These are phyloP conservation scores for Cariama cristata DNA, from an alignment of 2,113 vertebrate genomes.

Conservation along the genomic window DNA sequence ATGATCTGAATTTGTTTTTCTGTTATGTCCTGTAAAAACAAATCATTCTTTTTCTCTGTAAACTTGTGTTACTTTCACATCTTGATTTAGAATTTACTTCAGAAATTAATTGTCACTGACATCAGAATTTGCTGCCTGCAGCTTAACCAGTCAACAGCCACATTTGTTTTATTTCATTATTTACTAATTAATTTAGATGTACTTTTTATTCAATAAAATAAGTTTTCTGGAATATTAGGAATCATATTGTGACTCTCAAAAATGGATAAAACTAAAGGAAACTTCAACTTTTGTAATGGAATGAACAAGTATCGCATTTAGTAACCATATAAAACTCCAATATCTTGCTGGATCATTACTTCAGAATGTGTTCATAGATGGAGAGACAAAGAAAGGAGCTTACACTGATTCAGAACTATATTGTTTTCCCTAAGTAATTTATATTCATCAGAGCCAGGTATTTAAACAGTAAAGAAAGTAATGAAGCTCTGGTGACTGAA, in stretches of 20 bases:
- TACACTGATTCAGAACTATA: constrained; percentile 29
- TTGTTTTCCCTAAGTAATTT: constrained; percentile 59
- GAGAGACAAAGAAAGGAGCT: neutral
- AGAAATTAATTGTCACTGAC: neutral
- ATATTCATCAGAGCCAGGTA: constrained; percentile 64
- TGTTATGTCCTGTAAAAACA: neutral
- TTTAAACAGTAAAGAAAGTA: constrained; percentile 68
- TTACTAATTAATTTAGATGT: neutral
- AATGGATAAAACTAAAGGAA: neutral
- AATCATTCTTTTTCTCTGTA: neutral
- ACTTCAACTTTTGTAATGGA: neutral
- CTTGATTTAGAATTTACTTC: neutral
- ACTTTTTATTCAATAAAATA: neutral
- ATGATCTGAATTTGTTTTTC: neutral
- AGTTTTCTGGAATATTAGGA: neutral
- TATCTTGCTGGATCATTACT: neutral
- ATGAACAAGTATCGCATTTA: neutral
- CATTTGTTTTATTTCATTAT: neutral
- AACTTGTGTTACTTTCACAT: neutral
- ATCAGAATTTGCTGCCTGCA: neutral
- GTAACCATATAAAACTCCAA: neutral
- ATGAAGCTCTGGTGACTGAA: constrained; percentile 66
- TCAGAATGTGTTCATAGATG: constrained; percentile 18
- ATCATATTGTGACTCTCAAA: neutral
- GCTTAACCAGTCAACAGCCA: neutral